Conservation (phyloP, 2,888 invertebrate genomes). For the Apoderus coryli region DNA sequence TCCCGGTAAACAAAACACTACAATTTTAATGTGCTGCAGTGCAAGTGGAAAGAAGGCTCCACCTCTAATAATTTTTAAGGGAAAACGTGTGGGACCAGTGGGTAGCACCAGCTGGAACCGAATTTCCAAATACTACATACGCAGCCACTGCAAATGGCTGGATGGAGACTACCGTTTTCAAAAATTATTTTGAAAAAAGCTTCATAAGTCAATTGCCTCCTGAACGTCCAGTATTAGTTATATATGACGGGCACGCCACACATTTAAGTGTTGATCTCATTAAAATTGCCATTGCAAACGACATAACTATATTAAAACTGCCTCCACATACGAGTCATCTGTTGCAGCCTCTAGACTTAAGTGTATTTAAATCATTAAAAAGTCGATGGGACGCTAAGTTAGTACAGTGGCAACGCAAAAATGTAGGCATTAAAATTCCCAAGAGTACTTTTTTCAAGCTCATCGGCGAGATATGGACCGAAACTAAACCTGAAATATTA, state of each 20-base stretch:
- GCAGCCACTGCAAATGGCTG: background rate
- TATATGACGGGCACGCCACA: constrained; percentile 13
- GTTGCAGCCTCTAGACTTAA: constrained; percentile 21
- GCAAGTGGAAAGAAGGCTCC: background rate
- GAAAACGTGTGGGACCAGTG: constrained; percentile 1
- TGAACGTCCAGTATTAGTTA: constrained; percentile 7
- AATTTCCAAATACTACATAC: constrained; percentile 1
- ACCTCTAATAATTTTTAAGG: constrained; percentile 2
- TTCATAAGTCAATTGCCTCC: background rate
- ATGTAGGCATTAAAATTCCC: constrained; percentile 14
- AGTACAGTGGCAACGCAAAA: constrained; percentile 14
- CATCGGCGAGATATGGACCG: constrained; percentile 13
- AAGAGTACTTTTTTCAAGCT: constrained; percentile 13
- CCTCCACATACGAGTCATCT: constrained; percentile 18
- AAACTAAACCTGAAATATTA: constrained; percentile 12
- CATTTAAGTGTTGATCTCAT: constrained; percentile 9
- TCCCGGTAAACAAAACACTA: background rate
- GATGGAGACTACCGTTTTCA: background rate
- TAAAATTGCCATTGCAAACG: constrained; percentile 3
- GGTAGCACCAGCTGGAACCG: constrained; percentile 1
- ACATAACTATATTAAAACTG: constrained; percentile 10
- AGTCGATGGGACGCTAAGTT: constrained; percentile 13
- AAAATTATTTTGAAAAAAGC: background rate
- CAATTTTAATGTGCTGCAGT: background rate
- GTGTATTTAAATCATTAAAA: too few species aligned